A percentile compares a stretch with the other conserved stretches of the same genome.
phyloP scores from a whole-genome alignment of 2,113 vertebrate species.

The Morone chrysops region DNA sequence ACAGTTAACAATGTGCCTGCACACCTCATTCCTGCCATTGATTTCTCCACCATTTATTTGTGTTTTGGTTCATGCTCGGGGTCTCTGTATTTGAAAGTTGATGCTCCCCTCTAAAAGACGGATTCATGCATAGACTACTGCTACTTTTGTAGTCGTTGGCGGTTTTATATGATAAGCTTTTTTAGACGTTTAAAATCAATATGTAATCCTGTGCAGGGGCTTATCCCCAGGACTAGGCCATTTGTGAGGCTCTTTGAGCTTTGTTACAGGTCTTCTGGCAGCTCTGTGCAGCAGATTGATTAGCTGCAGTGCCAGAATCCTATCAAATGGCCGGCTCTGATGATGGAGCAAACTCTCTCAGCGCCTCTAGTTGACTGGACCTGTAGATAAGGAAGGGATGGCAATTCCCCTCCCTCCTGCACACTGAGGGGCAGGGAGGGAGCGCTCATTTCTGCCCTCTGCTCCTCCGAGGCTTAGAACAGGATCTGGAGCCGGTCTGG shows the following conservation, averaged over 20 bases:
- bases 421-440: conserved; percentile 6
- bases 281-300: conserved; percentile 95
- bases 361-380: conserved; percentile 93
- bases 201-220: conserved; percentile 98
- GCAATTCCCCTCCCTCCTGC: conserved; percentile 86
- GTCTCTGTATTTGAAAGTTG: conserved; percentile 90
- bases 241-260: conserved; percentile 98
- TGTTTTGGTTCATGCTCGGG: conserved; percentile 89
- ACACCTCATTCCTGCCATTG: conserved; percentile 44
- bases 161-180: conserved; percentile 96
- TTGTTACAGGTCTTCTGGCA: conserved; percentile 91
- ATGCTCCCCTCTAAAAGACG: conserved; percentile 88
- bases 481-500: conserved; percentile 17
- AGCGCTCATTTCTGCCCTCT: conserved; percentile 20
- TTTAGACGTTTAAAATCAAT: conserved; percentile 96
- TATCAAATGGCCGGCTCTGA: conserved; percentile 92
- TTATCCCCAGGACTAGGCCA: conserved; percentile 94
- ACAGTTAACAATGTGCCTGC: conserved; percentile 51
- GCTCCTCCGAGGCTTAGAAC: conserved; percentile 8
- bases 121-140: conserved; percentile 92
- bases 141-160: conserved; percentile 90
- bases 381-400: conserved; percentile 91
- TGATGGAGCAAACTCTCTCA: conserved; percentile 93
- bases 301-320: conserved; percentile 93
- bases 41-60: conserved; percentile 82